A percentile compares a stretch with the other conserved stretches of the same genome.
Evolutionary conservation across 2,888 invertebrate genomes (phyloP).

Genomic region (Heliconius ismenius): DNA sequence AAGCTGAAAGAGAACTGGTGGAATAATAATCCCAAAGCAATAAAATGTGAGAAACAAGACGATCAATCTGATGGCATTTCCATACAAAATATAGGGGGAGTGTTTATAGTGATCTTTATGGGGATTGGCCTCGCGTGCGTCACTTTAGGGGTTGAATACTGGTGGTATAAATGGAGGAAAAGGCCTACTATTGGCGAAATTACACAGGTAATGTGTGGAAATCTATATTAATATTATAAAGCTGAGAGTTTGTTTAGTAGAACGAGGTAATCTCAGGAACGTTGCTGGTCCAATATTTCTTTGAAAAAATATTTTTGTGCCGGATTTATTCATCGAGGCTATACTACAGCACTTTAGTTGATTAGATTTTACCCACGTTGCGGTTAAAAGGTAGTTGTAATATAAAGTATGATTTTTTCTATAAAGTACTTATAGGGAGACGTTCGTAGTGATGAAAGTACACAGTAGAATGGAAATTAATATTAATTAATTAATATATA

Average conservation of each 20-base stretch:
- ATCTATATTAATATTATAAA: too few species aligned
- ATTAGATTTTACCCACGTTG: too few species aligned
- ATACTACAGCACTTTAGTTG: too few species aligned
- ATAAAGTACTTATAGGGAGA: conserved; percentile 94
- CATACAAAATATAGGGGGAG: conserved; percentile 98
- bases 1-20: conserved; percentile 98
- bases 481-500: too few species aligned
- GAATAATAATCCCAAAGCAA: conserved; percentile 90
- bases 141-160: conserved; percentile 95
- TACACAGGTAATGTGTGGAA: conserved; percentile 68
- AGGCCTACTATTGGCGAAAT: conserved; percentile 83
- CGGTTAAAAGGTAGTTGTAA: too few species aligned
- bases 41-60: conserved; percentile 91
- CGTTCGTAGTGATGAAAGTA: conserved; percentile 89
- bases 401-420: conserved; percentile 87
- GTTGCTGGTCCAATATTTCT: too few species aligned
- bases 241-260: too few species aligned
- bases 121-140: conserved; percentile 95
- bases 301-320: too few species aligned
- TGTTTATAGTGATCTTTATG: conserved; percentile 98
- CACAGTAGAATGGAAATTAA: background rate
- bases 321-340: too few species aligned
- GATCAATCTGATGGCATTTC: conserved; percentile 98
- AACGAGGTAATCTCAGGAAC: background rate
- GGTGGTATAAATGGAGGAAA: conserved; percentile 93